Base-by-base conservation (phyloP, 2,113 vertebrate genomes). In the Phalacrocorax aristotelis region DNA sequence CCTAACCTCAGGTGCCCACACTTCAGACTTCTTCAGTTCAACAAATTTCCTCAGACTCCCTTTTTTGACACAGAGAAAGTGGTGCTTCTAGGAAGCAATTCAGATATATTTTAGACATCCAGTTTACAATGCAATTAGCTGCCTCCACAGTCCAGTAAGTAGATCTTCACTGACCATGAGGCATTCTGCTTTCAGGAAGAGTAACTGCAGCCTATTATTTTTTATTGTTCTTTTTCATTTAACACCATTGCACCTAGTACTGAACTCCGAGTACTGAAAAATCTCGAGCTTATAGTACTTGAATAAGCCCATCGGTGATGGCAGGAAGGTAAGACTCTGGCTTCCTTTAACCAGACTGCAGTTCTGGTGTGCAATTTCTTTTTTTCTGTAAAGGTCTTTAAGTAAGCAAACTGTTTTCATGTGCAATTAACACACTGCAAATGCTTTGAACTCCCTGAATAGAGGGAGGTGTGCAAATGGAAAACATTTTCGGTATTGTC, bases 241-340 rank as follows among this genome's bases (percentile, higher is more conserved):
- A 71, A 85, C 0, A 1, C 5, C 51, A 16, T 36, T 54, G 2
- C 21, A 48, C 7, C 16, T 13, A 51, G 10, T 42, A 26, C 30
- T 22, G 29, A 72, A 48, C 11, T 29, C 7, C 15, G 58, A 48
- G 26, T 18, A n/a, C 13, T 40, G n/a, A 82, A 81, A 92, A 51
- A 36, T 27, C 21, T 36, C 13, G 22, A 78, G 14, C 3, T 44
- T 54, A 8, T 19, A 51, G 12, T 60, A 32, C 7, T 58, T 44
- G 16, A 44, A 15, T 44, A 38, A 60, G 6, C 44, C 20, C 13
- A 17, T n/a, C 0, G 0, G 22, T 36, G 9, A 36, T 34, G 13
- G 25, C 21, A 72, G 25, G 29, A 55, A 52, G 11, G 17, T 51
- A 13, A 70, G 8, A n/a, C 19, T 81, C 32, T 60, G 25, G 3